phyloP scores from a whole-genome alignment of 2,888 invertebrate species.

The Ophion costatus region DNA sequence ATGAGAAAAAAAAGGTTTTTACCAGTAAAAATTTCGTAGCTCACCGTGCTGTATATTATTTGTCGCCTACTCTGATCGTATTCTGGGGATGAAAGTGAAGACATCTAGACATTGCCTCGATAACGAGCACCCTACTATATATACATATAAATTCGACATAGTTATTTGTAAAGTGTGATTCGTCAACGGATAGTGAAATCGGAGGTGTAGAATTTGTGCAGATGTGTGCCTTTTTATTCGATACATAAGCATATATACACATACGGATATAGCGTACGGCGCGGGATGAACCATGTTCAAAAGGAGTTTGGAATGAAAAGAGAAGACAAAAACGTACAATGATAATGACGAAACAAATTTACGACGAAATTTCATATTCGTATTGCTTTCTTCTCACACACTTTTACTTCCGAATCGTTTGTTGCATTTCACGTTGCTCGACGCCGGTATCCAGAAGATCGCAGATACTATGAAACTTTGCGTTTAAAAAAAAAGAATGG shows the following conservation, averaged over 20 bases:
- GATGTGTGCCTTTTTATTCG: conserved; percentile 49
- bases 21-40: background rate
- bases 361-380: conserved; percentile 10
- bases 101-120: background rate
- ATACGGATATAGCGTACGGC: conserved; percentile 3
- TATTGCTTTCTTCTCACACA: conserved; percentile 4
- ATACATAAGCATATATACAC: conserved; percentile 17
- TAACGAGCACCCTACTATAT: background rate
- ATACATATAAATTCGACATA: background rate
- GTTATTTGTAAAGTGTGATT: conserved; percentile 51
- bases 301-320: conserved; percentile 15
- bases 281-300: background rate
- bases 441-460: conserved; percentile 29
- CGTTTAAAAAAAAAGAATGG: background rate
- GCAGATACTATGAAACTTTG: conserved; percentile 2
- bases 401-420: conserved; percentile 31
- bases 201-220: conserved; percentile 55
- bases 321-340: background rate
- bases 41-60: background rate
- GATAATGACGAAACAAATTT: conserved; percentile 26
- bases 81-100: background rate
- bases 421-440: conserved; percentile 49
- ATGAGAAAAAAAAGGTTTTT: background rate
- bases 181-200: conserved; percentile 27
- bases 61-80: background rate